Percentiles rank a stretch among this genome's conserved stretches.
phyloP scores from a whole-genome alignment of 1,140 invertebrate species.

The Cotesia chilonis region DNA sequence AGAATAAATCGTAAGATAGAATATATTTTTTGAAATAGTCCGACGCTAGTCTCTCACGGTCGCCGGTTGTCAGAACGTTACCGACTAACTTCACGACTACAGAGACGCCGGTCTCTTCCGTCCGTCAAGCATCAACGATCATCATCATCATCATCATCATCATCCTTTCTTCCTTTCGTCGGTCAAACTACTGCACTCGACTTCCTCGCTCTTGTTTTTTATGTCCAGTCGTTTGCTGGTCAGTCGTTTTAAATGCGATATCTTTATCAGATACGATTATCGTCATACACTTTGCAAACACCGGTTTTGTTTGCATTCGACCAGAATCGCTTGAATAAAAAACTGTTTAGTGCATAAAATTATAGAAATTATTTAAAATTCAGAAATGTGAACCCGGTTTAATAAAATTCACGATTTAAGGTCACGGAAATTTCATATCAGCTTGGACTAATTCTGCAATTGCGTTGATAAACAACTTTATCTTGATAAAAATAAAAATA shows the following conservation, averaged over 20 bases:
- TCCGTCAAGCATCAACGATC: conserved; percentile 32
- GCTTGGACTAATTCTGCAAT: too few species aligned
- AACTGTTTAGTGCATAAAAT: too few species aligned
- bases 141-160: too few species aligned
- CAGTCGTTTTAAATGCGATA: background rate
- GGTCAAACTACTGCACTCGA: conserved; percentile 5
- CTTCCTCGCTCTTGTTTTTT: conserved; percentile 2
- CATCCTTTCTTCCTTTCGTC: conserved; percentile 7
- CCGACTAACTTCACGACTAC: background rate
- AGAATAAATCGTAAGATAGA: background rate
- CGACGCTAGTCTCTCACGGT: conserved; percentile 32
- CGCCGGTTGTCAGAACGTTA: conserved; percentile 29
- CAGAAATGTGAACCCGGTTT: too few species aligned
- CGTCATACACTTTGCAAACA: background rate
- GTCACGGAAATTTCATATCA: too few species aligned
- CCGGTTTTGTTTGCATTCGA: background rate
- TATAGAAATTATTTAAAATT: too few species aligned
- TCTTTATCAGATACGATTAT: background rate
- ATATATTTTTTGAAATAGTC: conserved; percentile 28
- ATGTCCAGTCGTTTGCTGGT: background rate
- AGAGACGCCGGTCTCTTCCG: conserved; percentile 18
- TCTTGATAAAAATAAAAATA: too few species aligned
- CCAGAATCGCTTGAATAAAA: too few species aligned
- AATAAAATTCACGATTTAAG: too few species aligned
- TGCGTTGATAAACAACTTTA: too few species aligned